Conservation (phyloP, 1,140 invertebrate species). For the Ceratosolen fusciceps region DNA sequence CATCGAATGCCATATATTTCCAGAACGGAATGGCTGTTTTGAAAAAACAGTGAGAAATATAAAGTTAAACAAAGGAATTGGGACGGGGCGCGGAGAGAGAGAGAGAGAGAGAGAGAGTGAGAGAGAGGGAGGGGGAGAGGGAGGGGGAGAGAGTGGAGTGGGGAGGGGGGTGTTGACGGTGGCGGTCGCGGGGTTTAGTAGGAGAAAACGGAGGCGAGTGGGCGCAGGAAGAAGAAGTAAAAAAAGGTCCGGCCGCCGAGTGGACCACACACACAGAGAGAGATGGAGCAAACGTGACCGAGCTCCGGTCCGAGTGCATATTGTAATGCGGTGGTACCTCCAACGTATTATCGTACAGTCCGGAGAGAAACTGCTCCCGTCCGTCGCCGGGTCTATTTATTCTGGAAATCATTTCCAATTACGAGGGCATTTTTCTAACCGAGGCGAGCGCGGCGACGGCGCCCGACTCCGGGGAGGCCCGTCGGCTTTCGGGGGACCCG, state of each 20-base stretch:
- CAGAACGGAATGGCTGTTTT: constrained; percentile 28
- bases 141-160: no score
- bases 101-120: no score
- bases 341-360: constrained; percentile 67
- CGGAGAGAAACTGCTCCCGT: constrained; percentile 51
- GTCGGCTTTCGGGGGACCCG: neutral
- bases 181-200: no score
- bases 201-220: constrained; percentile 47
- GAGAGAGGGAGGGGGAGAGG: no score
- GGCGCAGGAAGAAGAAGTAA: constrained; percentile 51
- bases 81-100: no score
- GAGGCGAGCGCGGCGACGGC: constrained; percentile 45
- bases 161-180: no score
- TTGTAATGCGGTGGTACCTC: constrained; percentile 68
- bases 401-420: constrained; percentile 51
- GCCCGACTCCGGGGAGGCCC: neutral
- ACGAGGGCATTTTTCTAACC: constrained; percentile 47
- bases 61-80: constrained; percentile 53
- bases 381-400: constrained; percentile 38
- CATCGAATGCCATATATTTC: constrained; percentile 35
- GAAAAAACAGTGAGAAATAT: constrained; percentile 52
- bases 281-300: constrained; percentile 66
- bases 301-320: constrained; percentile 65
- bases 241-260: constrained; percentile 52
- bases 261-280: constrained; percentile 67